Evolutionary conservation across 2,888 invertebrate species (phyloP).

Genomic region (Spisula solida): DNA sequence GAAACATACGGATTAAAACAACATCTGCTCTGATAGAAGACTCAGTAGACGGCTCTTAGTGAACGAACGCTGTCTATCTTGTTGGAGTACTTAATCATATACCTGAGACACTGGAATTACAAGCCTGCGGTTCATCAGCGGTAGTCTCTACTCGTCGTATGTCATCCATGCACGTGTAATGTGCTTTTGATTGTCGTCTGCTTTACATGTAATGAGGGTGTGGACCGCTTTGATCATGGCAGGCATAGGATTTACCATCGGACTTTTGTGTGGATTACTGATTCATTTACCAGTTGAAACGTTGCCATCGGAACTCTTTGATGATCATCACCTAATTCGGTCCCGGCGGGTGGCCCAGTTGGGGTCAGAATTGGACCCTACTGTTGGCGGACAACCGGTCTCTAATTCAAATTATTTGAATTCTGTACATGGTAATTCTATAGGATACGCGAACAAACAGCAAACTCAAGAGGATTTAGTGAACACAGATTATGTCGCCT

Average conservation of each 20-base stretch:
- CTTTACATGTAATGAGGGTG: constrained; percentile 62
- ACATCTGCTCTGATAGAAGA: constrained; percentile 12
- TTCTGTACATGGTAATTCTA: constrained; percentile 16
- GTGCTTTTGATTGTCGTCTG: constrained; percentile 32
- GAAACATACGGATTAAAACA: constrained; percentile 39
- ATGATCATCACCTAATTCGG: constrained; percentile 54
- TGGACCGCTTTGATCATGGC: constrained; percentile 75
- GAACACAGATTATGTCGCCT: constrained; percentile 48
- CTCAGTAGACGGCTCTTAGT: neutral
- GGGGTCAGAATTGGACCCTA: constrained; percentile 9
- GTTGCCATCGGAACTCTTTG: constrained; percentile 70
- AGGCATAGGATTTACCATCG: constrained; percentile 81
- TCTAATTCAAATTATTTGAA: constrained; percentile 22
- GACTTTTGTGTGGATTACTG: constrained; percentile 79
- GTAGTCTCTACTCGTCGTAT: neutral
- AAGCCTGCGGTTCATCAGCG: neutral
- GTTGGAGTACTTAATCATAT: neutral
- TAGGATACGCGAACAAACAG: constrained; percentile 61
- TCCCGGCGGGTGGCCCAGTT: constrained; percentile 50
- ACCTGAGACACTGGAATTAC: constrained; percentile 10
- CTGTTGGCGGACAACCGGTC: constrained; percentile 32
- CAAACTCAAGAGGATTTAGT: constrained; percentile 52
- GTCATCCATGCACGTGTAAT: constrained; percentile 30
- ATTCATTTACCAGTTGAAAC: constrained; percentile 80
- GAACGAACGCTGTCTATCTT: neutral